Conservation (phyloP, 2,113 vertebrate species). For the Motacilla tschutschensis region DNA sequence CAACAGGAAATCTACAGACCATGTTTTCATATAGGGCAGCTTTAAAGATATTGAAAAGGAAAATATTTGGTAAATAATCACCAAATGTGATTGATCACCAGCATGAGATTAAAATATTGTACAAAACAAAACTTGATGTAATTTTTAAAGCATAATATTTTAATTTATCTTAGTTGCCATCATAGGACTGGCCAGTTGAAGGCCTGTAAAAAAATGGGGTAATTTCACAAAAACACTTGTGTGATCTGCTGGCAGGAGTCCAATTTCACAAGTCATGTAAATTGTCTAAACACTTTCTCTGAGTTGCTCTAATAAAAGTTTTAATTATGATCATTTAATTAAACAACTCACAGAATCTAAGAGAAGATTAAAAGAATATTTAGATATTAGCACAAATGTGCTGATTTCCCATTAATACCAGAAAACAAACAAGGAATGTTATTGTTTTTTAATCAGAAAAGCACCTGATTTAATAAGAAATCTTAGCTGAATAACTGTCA, state of each 20-base stretch:
- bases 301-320: neutral
- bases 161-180: neutral
- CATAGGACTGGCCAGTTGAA: neutral
- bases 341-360: neutral
- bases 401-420: neutral
- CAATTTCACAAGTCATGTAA: neutral
- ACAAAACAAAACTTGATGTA: neutral
- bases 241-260: neutral
- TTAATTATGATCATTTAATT: neutral
- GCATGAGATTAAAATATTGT: neutral
- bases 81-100: neutral
- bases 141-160: neutral
- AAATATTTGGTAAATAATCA: neutral
- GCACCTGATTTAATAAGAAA: neutral
- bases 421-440: neutral
- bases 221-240: neutral
- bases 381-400: neutral
- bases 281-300: neutral
- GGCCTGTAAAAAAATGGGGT: neutral
- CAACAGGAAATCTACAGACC: neutral
- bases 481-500: neutral
- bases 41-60: neutral
- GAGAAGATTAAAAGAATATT: neutral
- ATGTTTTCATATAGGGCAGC: neutral
- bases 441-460: neutral